A percentile compares a stretch with the other conserved stretches of the same genome.
phyloP scores from a whole-genome alignment of 35 echinoderm and acorn worm species.

The Eucidaris tribuloides region DNA sequence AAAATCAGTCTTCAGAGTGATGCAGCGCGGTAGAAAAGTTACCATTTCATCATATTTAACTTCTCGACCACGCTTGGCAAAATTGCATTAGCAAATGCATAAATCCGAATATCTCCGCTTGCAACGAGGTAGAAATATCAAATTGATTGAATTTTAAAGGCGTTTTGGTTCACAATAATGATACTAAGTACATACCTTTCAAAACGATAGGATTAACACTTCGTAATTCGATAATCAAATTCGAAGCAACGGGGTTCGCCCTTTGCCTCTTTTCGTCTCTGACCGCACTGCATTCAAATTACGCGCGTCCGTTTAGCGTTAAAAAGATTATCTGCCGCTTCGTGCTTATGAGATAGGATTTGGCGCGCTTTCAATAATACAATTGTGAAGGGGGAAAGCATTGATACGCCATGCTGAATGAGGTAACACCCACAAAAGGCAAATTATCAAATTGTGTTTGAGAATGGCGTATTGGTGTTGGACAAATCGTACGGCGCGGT shows the following conservation, averaged over 20 bases:
- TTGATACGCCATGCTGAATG: neutral
- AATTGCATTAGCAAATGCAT: slow-evolving; percentile 30
- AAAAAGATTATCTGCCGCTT: neutral
- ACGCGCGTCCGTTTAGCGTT: neutral
- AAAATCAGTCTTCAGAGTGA: too few relatives aligned
- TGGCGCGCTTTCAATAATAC: neutral
- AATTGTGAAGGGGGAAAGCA: neutral
- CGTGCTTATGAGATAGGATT: neutral
- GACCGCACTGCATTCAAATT: neutral
- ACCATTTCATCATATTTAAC: slow-evolving; percentile 25
- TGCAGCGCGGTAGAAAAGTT: too few relatives aligned
- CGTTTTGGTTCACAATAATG: slow-evolving; percentile 23
- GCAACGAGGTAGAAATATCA: slow-evolving; percentile 10
- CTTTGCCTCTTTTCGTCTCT: neutral
- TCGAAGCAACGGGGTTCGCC: neutral
- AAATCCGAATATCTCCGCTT: neutral
- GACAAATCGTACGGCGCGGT: neutral
- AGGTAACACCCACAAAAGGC: slow-evolving; percentile 10
- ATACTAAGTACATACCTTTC: slow-evolving; percentile 20
- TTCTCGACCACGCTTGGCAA: slow-evolving; percentile 5
- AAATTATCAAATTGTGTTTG: slow-evolving; percentile 7
- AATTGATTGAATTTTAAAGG: slow-evolving; percentile 38
- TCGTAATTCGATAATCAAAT: slow-evolving; percentile 11
- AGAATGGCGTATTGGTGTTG: neutral
- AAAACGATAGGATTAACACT: slow-evolving; percentile 11